These are phyloP conservation scores for Automeris io DNA, from an alignment of 2,888 invertebrate species.

Conservation along the genomic window DNA sequence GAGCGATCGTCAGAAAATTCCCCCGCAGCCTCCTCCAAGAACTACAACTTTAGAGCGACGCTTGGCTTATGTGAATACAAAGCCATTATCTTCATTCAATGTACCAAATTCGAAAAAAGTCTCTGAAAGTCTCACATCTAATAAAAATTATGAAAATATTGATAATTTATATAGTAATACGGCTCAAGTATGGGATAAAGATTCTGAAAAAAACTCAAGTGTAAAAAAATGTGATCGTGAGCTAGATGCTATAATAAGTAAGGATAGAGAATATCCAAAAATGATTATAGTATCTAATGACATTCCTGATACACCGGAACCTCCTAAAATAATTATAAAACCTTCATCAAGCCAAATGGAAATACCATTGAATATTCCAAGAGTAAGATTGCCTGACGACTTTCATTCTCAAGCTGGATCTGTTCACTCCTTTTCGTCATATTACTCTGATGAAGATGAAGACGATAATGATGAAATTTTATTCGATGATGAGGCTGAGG, in stretches of 20 bases:
- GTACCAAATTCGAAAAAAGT: conserved; percentile 36
- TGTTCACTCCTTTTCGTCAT: conserved; percentile 54
- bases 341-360: conserved; percentile 65
- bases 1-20: conserved; percentile 60
- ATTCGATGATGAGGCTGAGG: conserved; percentile 54
- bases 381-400: conserved; percentile 69
- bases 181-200: conserved; percentile 28
- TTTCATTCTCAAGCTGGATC: conserved; percentile 57
- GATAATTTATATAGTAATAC: conserved; percentile 36
- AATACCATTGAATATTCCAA: conserved; percentile 57
- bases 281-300: conserved; percentile 74
- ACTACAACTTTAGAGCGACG: conserved; percentile 82
- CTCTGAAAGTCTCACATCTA: conserved; percentile 24
- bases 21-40: conserved; percentile 86
- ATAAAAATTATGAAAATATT: conserved; percentile 59
- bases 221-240: conserved; percentile 27
- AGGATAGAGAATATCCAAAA: conserved; percentile 56
- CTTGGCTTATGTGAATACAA: conserved; percentile 58
- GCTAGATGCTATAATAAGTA: conserved; percentile 18
- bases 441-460: conserved; percentile 55
- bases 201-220: conserved; percentile 32
- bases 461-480: conserved; percentile 42
- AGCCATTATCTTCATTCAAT: conserved; percentile 58
- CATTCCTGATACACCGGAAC: conserved; percentile 58
- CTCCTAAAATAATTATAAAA: conserved; percentile 79